These are phyloP conservation scores for Gnatocerus cornutus DNA, from an alignment of 2,888 invertebrate genomes.

Conservation along the genomic window DNA sequence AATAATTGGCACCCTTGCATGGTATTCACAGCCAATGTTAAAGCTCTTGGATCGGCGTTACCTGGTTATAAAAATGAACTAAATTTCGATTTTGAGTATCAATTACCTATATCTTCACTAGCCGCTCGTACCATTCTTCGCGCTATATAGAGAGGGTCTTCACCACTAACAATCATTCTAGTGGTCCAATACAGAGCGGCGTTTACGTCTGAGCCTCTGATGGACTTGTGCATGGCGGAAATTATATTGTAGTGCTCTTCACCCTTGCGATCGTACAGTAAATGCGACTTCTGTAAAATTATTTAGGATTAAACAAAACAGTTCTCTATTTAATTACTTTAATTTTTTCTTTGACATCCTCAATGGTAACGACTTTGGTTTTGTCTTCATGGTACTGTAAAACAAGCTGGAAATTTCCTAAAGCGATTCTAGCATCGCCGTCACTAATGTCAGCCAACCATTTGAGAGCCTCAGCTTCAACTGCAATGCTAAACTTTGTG, in stretches of 20 bases:
- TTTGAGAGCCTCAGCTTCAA: constrained; percentile 77
- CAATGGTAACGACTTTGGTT: constrained; percentile 74
- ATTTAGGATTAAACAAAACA: background rate
- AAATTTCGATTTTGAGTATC: background rate
- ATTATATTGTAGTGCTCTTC: constrained; percentile 89
- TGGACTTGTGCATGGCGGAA: constrained; percentile 88
- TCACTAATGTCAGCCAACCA: constrained; percentile 86
- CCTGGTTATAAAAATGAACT: constrained; percentile 69
- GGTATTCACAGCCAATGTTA: constrained; percentile 81
- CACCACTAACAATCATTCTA: constrained; percentile 85
- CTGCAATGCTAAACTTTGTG: constrained; percentile 60
- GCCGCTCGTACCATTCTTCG: constrained; percentile 83
- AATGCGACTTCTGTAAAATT: constrained; percentile 78
- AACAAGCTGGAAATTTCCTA: constrained; percentile 84
- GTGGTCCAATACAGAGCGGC: constrained; percentile 89
- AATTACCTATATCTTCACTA: constrained; percentile 84
- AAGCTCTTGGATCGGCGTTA: constrained; percentile 78
- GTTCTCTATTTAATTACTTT: constrained; percentile 72
- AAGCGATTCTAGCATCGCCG: constrained; percentile 86
- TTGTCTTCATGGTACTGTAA: constrained; percentile 72
- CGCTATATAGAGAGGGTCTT: constrained; percentile 86
- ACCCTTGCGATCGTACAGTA: constrained; percentile 85
- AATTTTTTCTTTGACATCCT: constrained; percentile 82
- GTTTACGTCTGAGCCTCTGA: constrained; percentile 86
- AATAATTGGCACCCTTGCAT: constrained; percentile 86